Evolutionary conservation across 2,888 invertebrate species (phyloP).

Genomic region (Cylindroiulus punctatus): DNA sequence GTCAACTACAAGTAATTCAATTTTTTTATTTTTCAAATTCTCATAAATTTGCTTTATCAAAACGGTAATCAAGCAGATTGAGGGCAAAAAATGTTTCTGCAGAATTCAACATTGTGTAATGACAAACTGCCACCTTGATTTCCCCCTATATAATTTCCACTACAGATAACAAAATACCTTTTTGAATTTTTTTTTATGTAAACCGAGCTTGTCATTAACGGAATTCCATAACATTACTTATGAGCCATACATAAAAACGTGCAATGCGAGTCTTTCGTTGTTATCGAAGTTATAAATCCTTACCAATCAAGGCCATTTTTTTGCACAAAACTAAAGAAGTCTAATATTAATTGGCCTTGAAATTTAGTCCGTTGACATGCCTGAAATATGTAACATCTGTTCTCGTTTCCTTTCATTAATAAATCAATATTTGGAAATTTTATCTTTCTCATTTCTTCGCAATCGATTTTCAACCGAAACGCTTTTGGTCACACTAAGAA

Average conservation of each 20-base stretch:
- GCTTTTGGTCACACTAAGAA: too few relatives aligned
- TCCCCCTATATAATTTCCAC: not conserved
- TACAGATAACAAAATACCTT: slow-evolving; percentile 21
- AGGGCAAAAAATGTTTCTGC: not conserved
- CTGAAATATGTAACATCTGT: slow-evolving; percentile 12
- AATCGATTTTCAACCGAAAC: not conserved
- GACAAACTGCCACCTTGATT: not conserved
- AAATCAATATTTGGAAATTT: slow-evolving; percentile 34
- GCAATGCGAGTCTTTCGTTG: not conserved
- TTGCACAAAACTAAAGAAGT: not conserved
- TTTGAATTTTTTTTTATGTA: not conserved
- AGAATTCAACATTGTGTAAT: slow-evolving; percentile 19
- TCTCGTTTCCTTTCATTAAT: slow-evolving; percentile 26
- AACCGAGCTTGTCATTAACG: not conserved
- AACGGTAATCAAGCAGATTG: not conserved
- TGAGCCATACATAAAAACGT: not conserved
- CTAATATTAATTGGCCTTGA: slow-evolving; percentile 25
- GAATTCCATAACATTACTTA: not conserved
- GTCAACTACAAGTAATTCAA: not conserved
- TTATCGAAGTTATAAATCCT: slow-evolving; percentile 30
- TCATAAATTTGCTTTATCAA: not conserved
- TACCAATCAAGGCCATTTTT: slow-evolving; percentile 13
- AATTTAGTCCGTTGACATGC: slow-evolving; percentile 29
- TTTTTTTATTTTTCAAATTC: not conserved
- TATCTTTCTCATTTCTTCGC: not conserved